These are phyloP conservation scores for Crossocerus cetratus DNA, from an alignment of 2,888 invertebrate genomes.

Conservation along the genomic window DNA sequence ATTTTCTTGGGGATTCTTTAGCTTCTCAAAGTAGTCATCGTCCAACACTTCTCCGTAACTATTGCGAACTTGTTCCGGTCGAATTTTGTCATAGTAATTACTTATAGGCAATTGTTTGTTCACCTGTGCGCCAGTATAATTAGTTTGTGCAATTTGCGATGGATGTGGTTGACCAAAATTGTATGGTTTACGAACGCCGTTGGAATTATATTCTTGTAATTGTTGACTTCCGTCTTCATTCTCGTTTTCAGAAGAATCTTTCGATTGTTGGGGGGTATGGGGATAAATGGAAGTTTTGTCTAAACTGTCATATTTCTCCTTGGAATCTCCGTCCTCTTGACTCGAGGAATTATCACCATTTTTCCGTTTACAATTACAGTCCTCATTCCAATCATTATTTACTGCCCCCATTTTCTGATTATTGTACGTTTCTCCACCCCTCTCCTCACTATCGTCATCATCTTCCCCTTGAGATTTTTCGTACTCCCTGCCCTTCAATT, in stretches of 20 bases:
- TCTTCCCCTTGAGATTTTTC: constrained; percentile 39
- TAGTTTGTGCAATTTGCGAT: neutral
- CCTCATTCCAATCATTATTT: neutral
- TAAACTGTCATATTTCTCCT: constrained; percentile 32
- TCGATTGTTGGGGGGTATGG: constrained; percentile 8
- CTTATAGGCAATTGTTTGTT: constrained; percentile 41
- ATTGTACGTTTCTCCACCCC: constrained; percentile 23
- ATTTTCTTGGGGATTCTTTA: constrained; percentile 42
- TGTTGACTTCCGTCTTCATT: constrained; percentile 11
- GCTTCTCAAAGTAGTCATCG: constrained; percentile 63
- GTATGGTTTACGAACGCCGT: constrained; percentile 10
- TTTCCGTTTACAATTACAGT: constrained; percentile 1
- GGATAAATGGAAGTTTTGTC: neutral
- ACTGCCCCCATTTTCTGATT: neutral
- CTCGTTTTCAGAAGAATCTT: constrained; percentile 2
- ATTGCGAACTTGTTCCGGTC: constrained; percentile 62
- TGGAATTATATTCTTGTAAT: neutral
- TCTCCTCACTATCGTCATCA: constrained; percentile 39
- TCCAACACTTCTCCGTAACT: constrained; percentile 72
- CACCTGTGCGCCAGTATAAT: constrained; percentile 24
- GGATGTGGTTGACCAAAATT: constrained; percentile 13
- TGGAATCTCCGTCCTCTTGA: constrained; percentile 38
- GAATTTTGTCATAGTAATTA: constrained; percentile 33
- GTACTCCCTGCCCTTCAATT: constrained; percentile 52
- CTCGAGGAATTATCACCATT: constrained; percentile 30